Evolutionary conservation across 2,113 vertebrate genomes (phyloP).

Genomic region (Salminus brasiliensis): DNA sequence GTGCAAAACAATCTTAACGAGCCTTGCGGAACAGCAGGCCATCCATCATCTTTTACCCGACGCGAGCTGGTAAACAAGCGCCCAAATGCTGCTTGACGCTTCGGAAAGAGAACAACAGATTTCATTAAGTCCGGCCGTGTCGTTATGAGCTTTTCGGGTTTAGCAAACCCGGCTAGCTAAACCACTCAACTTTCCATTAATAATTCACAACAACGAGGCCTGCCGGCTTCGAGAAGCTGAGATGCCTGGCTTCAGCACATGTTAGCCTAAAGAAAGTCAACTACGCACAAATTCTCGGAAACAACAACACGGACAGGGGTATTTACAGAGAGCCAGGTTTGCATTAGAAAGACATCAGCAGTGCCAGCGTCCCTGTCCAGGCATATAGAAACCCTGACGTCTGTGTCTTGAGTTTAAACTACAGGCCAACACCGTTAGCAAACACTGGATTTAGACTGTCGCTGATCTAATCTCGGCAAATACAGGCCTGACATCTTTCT

Average conservation of each 20-base stretch:
- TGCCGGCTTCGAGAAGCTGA: background rate
- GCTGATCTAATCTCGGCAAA: too few relatives aligned
- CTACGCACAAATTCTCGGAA: background rate
- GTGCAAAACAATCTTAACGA: background rate
- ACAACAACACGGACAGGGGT: background rate
- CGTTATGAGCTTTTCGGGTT: background rate
- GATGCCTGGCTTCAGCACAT: background rate
- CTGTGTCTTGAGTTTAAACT: too few relatives aligned
- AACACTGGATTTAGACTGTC: too few relatives aligned
- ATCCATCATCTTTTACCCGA: background rate
- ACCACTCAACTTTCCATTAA: background rate
- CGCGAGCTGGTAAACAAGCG: background rate
- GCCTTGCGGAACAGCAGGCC: background rate
- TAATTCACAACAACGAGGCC: constrained; percentile 9
- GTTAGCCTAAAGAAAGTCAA: constrained; percentile 18
- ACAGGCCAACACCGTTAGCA: too few relatives aligned
- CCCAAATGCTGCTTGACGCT: background rate
- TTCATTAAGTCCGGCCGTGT: background rate
- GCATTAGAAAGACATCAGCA: background rate
- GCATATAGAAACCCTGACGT: background rate
- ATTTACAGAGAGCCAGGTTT: background rate
- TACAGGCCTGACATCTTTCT: too few relatives aligned
- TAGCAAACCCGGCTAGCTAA: background rate
- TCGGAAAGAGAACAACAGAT: background rate
- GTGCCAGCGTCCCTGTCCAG: background rate